phyloP scores from a whole-genome alignment of 2,797 vertebrate genomes.

The Centropyge bicolor region DNA sequence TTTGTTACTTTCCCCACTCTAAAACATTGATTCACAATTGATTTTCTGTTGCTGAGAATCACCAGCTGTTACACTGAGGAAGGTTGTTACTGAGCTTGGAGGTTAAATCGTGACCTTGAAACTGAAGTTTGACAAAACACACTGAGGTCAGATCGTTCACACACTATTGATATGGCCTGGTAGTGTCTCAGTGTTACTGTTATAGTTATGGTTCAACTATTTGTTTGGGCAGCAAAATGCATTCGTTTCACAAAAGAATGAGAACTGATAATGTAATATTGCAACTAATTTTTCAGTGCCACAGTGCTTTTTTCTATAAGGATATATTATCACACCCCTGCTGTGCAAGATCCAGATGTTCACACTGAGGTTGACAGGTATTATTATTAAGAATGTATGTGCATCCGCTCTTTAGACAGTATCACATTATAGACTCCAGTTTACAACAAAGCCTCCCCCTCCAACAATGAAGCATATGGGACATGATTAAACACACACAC shows the following conservation, averaged over 20 bases:
- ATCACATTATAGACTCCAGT: neutral
- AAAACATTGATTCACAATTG: conserved; percentile 12
- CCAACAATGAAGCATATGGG: conserved; percentile 44
- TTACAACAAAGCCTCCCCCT: conserved; percentile 7
- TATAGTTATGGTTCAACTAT: neutral
- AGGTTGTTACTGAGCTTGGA: neutral
- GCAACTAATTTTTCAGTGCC: neutral
- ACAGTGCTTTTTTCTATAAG: neutral
- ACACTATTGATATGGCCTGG: neutral
- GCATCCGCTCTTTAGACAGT: conserved; percentile 2
- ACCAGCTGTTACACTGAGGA: neutral
- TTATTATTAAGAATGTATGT: neutral
- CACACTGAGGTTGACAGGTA: neutral
- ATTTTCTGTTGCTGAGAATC: conserved; percentile 9
- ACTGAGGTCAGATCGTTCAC: neutral
- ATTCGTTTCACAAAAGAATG: neutral
- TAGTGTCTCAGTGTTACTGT: neutral
- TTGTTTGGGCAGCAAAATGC: neutral
- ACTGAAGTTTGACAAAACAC: neutral
- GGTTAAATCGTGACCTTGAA: neutral
- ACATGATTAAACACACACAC: conserved; percentile 52
- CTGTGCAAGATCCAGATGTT: neutral
- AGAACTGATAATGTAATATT: neutral
- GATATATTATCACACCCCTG: neutral
- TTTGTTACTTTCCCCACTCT: conserved; percentile 1